Evolutionary conservation across 2,888 invertebrate species (phyloP), one percentile per base, ranked within the genome.

Genomic region (Eurytoma adleriae): DNA sequence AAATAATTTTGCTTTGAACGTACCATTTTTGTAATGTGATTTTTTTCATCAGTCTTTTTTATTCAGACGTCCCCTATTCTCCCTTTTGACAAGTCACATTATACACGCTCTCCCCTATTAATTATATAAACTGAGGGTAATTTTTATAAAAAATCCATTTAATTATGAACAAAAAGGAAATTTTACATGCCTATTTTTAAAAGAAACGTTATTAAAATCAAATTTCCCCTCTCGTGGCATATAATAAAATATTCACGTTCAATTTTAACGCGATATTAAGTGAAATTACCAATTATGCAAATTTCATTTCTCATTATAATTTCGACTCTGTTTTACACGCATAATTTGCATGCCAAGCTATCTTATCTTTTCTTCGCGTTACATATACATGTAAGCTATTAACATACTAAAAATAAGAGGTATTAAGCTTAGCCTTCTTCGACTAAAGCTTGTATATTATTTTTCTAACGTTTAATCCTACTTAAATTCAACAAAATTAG

Each of bases 201-300:
- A 40, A n/a, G 30, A 48, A 64, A 48, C 7, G 2, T 64, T 64
- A 40, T n/a, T n/a, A 3, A 30, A n/a, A 40, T 16, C 30, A 3
- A 30, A 40, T 40, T 40, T 7, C 7, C 7, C 10, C 40, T 40
- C 40, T 40, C 40, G 10, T 40, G 7, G 40, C 10, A 0, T 10
- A 40, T 40, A 40, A 40, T 40, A 40, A 40, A 40, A 64, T 18
- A 64, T 61, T 59, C 24, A 27, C 16, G 40, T 66, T 48, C 59
- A 61, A 75, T 61, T 14, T 61, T 52, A 24, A 4, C 48, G 62
- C 48, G 2, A 56, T n/a, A 62, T 56, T 64, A 54, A 56, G 61
- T 56, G 52, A 61, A 50, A 64, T 77, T 40, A 52, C 7, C 24
- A 70, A 70, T 77, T 70, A 77, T 70, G 62, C 27, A 70, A 64